Percentiles rank a stretch among this genome's conserved stretches.
Conservation (phyloP, 2,797 vertebrate genomes). For the Phrynocephalus vlangalii region DNA sequence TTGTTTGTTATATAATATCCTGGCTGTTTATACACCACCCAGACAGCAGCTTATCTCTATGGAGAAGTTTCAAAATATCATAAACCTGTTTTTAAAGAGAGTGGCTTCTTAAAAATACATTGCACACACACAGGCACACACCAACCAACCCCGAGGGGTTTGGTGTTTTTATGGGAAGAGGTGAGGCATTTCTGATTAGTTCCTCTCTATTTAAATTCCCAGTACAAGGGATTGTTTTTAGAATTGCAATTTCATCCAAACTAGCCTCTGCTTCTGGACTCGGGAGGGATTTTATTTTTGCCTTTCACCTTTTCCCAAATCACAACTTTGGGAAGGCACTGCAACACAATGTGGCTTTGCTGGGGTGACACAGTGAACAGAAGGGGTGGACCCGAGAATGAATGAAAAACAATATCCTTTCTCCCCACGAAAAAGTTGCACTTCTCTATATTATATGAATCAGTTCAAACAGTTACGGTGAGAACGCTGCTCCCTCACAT, state of each 20-base stretch:
- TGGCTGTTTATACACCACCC: no score
- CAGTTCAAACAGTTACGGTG: neutral
- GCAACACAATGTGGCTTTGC: neutral
- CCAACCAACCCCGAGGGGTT: neutral
- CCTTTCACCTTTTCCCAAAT: no score
- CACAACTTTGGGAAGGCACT: neutral
- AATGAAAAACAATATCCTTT: neutral
- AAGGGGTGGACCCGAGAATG: no score
- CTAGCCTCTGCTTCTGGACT: neutral
- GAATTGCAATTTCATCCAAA: neutral
- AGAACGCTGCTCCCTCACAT: neutral
- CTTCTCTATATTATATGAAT: neutral
- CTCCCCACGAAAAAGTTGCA: neutral
- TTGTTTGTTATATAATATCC: no score
- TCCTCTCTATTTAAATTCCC: neutral
- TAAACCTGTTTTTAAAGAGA: neutral
- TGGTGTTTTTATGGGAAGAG: neutral
- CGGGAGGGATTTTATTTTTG: no score
- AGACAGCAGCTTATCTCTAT: no score
- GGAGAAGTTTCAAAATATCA: no score
- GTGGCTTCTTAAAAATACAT: no score
- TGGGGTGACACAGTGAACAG: neutral
- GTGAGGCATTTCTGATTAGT: neutral
- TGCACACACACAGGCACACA: neutral
- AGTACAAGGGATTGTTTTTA: neutral